Evolutionary conservation across 2,888 invertebrate genomes (phyloP).

Genomic region (Marasmarcha lunaedactyla): DNA sequence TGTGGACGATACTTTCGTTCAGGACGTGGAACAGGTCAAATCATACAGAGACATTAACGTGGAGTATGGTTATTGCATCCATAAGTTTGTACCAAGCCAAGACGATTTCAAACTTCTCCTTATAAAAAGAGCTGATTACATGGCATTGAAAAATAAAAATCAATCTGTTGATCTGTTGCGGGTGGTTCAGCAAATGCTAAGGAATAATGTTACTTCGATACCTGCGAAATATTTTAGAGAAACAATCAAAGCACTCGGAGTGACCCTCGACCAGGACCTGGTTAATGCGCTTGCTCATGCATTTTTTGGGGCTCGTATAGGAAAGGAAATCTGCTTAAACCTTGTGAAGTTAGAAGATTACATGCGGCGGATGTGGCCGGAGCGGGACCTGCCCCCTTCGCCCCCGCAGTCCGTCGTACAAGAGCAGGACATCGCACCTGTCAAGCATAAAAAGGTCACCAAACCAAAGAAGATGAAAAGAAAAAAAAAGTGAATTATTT

Average conservation of each 20-base stretch:
- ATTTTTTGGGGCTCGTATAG: conserved; percentile 4
- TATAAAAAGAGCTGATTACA: conserved; percentile 24
- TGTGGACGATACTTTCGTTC: conserved; percentile 25
- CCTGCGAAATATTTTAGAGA: conserved; percentile 18
- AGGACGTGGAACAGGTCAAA: conserved; percentile 17
- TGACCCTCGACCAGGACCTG: conserved; percentile 22
- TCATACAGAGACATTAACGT: not conserved
- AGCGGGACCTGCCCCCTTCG: conserved; percentile 9
- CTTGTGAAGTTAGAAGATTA: conserved; percentile 2
- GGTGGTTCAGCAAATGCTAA: conserved; percentile 21
- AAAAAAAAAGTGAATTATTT: too few species aligned
- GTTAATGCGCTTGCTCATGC: conserved; percentile 7
- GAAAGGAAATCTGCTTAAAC: not conserved
- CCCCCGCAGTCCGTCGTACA: conserved; percentile 8
- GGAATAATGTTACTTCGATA: conserved; percentile 18
- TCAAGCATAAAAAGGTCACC: not conserved
- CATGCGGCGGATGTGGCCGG: conserved; percentile 12
- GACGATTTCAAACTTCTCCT: conserved; percentile 24
- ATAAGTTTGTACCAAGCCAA: conserved; percentile 3
- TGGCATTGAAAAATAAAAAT: conserved; percentile 25
- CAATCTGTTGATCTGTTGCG: conserved; percentile 26
- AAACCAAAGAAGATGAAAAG: not conserved
- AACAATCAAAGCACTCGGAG: conserved; percentile 17
- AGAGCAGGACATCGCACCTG: not conserved
- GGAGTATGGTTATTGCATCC: too few species aligned